These are phyloP conservation scores for Itoplectis maculator DNA, from an alignment of 2,888 invertebrate species.

Conservation along the genomic window DNA sequence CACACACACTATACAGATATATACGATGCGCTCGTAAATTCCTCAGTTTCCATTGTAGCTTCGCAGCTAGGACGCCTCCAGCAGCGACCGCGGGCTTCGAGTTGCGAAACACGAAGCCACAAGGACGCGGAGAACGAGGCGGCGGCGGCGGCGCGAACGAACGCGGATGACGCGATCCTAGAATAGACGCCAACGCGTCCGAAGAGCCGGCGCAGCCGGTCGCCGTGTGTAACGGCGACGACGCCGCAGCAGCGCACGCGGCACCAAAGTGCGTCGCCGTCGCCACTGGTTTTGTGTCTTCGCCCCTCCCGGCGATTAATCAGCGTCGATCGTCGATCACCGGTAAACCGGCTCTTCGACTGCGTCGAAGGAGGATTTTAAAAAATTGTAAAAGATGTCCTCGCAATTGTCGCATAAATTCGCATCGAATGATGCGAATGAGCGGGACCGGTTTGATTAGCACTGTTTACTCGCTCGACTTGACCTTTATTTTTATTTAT, in stretches of 20 bases:
- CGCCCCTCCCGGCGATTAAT: neutral
- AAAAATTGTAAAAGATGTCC: too few species aligned
- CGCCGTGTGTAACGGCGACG: neutral
- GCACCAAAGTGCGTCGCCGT: constrained; percentile 1
- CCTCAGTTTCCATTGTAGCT: constrained; percentile 40
- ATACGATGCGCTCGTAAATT: neutral
- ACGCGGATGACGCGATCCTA: constrained; percentile 49
- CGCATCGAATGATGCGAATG: too few species aligned
- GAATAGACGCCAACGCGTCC: constrained; percentile 53
- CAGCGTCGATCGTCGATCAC: neutral
- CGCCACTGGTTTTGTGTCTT: too few species aligned
- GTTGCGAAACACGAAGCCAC: constrained; percentile 60
- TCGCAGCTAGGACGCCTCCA: constrained; percentile 10
- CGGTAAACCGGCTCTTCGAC: constrained; percentile 45
- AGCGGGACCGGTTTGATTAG: too few species aligned
- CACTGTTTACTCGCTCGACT: too few species aligned
- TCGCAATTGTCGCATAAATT: constrained; percentile 17
- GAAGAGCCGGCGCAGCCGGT: constrained; percentile 39
- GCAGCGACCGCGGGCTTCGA: constrained; percentile 35
- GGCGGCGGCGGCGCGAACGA: neutral
- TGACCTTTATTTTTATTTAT: too few species aligned
- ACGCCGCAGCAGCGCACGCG: too few species aligned
- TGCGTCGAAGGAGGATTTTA: neutral
- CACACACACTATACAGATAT: neutral
- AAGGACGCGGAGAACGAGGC: constrained; percentile 37